Conservation (phyloP, 53 echinoderm and acorn worm species). For the Paracentrotus lividus region DNA sequence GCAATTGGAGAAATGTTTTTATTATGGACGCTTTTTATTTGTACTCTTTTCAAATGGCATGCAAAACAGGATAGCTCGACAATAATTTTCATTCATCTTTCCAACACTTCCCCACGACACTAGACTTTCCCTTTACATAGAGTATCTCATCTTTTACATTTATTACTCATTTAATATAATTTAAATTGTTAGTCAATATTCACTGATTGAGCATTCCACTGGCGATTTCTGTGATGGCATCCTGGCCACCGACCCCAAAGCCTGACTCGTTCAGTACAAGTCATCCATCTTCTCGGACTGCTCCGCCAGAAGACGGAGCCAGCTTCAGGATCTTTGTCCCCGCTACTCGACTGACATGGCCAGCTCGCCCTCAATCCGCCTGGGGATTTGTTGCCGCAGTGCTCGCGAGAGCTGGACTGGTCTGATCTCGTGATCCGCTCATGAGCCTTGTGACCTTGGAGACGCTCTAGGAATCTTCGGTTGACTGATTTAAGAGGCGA, state of each 20-base stretch:
- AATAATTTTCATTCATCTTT: too few relatives aligned
- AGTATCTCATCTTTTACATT: too few relatives aligned
- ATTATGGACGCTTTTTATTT: too few relatives aligned
- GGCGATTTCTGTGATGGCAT: constrained; percentile 21
- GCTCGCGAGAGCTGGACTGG: constrained; percentile 75
- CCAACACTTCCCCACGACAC: too few relatives aligned
- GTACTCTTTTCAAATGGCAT: too few relatives aligned
- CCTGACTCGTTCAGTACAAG: constrained; percentile 46
- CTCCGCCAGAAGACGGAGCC: constrained; percentile 71
- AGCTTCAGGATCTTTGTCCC: constrained; percentile 72
- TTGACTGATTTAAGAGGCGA: constrained; percentile 74
- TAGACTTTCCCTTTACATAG: too few relatives aligned
- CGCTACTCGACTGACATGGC: constrained; percentile 83
- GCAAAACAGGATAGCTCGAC: too few relatives aligned
- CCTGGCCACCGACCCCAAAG: constrained; percentile 54
- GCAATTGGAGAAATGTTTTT: too few relatives aligned
- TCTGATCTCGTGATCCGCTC: constrained; percentile 62
- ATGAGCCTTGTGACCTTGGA: constrained; percentile 41
- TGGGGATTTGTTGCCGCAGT: constrained; percentile 90
- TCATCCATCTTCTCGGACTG: constrained; percentile 72
- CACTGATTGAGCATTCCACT: constrained; percentile 22
- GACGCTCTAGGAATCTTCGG: neutral
- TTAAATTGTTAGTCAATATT: neutral
- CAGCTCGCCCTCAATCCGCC: constrained; percentile 83
- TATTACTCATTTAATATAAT: too few relatives aligned